Conservation (phyloP, 2,888 invertebrate genomes). For the Zonitis immaculata region DNA sequence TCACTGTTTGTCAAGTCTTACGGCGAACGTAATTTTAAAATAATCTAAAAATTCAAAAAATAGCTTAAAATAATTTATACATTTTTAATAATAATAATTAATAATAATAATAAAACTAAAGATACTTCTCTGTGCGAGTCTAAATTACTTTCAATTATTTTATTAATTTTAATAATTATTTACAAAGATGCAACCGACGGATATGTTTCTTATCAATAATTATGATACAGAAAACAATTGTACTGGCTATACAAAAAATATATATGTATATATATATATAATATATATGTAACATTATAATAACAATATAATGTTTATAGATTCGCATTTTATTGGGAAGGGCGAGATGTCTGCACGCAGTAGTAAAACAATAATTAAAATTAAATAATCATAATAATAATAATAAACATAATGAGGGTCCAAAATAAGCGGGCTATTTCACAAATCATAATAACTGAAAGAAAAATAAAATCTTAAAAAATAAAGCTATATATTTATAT, state of each 20-base stretch:
- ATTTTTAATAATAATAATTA: constrained; percentile 32
- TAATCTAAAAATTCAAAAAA: constrained; percentile 26
- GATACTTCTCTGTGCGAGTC: constrained; percentile 25
- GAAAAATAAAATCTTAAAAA: background rate
- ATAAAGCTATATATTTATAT: constrained; percentile 12
- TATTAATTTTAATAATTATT: too few relatives aligned
- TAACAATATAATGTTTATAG: constrained; percentile 4
- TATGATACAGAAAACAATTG: constrained; percentile 1
- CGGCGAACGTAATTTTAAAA: constrained; percentile 36
- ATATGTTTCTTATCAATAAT: constrained; percentile 20
- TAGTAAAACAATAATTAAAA: constrained; percentile 21
- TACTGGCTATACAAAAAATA: constrained; percentile 19
- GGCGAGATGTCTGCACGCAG: constrained; percentile 30
- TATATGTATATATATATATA: constrained; percentile 6
- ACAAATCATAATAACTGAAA: constrained; percentile 10
- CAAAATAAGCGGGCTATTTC: constrained; percentile 28
- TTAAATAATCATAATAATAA: constrained; percentile 18
- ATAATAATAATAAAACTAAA: constrained; percentile 36
- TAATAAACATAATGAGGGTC: constrained; percentile 25
- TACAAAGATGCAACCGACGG: constrained; percentile 46
- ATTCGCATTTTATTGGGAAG: constrained; percentile 1
- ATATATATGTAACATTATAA: background rate
- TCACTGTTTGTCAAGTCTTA: constrained; percentile 48
- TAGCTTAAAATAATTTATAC: constrained; percentile 39
- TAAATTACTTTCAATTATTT: background rate